Base-by-base conservation (phyloP, 2,113 vertebrate species). In the Narcine bancroftii region DNA sequence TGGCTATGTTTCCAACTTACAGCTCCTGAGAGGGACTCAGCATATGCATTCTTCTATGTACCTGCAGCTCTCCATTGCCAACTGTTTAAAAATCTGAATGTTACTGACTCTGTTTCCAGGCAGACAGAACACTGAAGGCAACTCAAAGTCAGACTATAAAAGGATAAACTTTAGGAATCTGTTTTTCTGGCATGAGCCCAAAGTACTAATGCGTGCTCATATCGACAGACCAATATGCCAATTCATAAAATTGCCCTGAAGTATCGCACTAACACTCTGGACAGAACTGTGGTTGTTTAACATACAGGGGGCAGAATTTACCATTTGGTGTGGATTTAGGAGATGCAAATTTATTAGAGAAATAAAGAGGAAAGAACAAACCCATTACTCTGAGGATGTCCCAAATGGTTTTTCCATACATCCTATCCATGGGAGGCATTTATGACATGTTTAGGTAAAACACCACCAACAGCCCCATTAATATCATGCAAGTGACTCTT, bases 41-140 rank as follows among this genome's bases (percentile, higher is more conserved):
- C 81, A 63, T 53, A 87, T 21, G 81, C 53, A n/a, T 63, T 4
- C 60, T 87, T 36, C 56, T 87, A 36, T 33, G 17, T 36, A 87
- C 60, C 33, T 60, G 81, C 53, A 19, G 53, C 60, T 29, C 81
- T 60, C 50, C 17, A 63, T 6, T 87, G 53, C 81, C 81, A 87
- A 63, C 53, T 33, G n/a, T 87, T 87, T 87, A 87, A 87, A 63
- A 87, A 63, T 87, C 15, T 60, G 60, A 87, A 87, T 60, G 81
- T 87, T n/a, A 60, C n/a, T 87, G 81, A 87, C 81, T 36, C 33
- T 87, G 81, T 85, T 87, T 50, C 53, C 81, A 87, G 81, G 81
- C 56, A 19, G 5, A 6, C n/a, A 87, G 60, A 60, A 87, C 17
- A 63, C 56, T 87, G 56, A 60, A 87, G 53, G 60, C 81, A 63